Base-by-base conservation (phyloP, 1,140 invertebrate genomes). In the Teleogryllus occipitalis region DNA sequence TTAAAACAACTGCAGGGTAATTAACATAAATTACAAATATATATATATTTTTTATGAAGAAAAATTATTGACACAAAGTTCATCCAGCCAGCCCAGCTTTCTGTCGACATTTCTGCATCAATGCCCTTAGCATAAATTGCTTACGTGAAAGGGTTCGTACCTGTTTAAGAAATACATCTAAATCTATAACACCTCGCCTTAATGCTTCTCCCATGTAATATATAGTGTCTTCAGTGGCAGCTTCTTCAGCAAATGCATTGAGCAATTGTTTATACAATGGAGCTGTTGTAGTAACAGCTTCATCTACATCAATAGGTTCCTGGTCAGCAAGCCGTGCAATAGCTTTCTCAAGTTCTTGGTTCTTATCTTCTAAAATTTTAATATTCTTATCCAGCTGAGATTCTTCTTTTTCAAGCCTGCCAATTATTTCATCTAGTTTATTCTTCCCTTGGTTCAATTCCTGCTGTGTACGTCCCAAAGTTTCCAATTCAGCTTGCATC, bases 181-280 rank as follows among this genome's bases (percentile, higher is more conserved):
- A 87, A 88, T 98, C 97, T 84, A 99, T 96, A 7, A 97, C 95
- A 79, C 95, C 94, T 83, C 94, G 93, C 81, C 97, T 89, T 78
- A 99, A 87, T 39, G 96, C 98, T 88, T 99, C 97, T n/a, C 96
- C 97, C 84, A 99, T 92, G 86, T 97, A 98, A 86, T 99, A 99
- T 83, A 99, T 98, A 78, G 97, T 95, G 90, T 99, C 98, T 89
- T 99, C 98, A 76, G 96, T 93, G 14, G 98, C 97, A 83, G 97
- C 96, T 88, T 99, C 98, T 87, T 99, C 97, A 77, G 97, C 96
- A 91, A 96, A 99, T 49, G 96, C 92, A 88, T 96, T 96, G 48
- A 99, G 86, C 84, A 99, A 92, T 90, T 99, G 98, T 89, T 96
- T 96, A 85, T 99, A 99, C 47, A 99, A 87, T 3, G 98, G 98